Percentiles rank a stretch among this genome's conserved stretches.
phyloP scores from a whole-genome alignment of 2,113 vertebrate genomes.

The Shinisaurus crocodilurus region DNA sequence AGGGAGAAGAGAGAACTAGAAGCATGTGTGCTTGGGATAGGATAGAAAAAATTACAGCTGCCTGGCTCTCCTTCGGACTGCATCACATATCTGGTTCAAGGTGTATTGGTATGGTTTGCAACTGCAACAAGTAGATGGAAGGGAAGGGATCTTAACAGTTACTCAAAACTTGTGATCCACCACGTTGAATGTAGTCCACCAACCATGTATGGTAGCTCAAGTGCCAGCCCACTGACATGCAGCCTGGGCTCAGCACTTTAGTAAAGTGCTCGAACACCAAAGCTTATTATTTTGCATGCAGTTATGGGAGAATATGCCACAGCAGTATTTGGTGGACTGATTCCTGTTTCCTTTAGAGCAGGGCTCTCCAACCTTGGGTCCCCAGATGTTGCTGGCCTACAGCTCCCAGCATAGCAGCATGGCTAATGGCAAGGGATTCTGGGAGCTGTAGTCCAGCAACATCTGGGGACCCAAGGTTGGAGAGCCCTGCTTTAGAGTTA shows the following conservation, averaged over 20 bases:
- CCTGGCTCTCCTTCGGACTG: no score
- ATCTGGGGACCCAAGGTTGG: no score
- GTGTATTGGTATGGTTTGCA: background rate
- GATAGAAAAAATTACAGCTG: background rate
- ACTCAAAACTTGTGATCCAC: background rate
- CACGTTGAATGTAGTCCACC: background rate
- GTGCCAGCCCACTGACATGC: no score
- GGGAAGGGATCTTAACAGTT: background rate
- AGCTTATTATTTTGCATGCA: background rate
- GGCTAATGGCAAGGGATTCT: no score
- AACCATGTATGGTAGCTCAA: background rate
- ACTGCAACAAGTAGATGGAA: background rate
- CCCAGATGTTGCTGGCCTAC: no score
- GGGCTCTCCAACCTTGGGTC: no score
- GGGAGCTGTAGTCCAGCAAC: no score
- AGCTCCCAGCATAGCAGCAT: no score
- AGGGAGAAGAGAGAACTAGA: background rate
- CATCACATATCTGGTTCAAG: background rate
- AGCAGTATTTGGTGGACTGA: background rate
- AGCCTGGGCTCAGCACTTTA: background rate
- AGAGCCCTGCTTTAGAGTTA: no score
- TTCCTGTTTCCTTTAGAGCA: background rate
- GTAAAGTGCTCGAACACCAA: background rate
- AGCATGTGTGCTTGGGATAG: background rate
- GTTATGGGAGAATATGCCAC: background rate